Evolutionary conservation across 2,797 vertebrate genomes (phyloP).

Genomic region (Acridotheres tristis): DNA sequence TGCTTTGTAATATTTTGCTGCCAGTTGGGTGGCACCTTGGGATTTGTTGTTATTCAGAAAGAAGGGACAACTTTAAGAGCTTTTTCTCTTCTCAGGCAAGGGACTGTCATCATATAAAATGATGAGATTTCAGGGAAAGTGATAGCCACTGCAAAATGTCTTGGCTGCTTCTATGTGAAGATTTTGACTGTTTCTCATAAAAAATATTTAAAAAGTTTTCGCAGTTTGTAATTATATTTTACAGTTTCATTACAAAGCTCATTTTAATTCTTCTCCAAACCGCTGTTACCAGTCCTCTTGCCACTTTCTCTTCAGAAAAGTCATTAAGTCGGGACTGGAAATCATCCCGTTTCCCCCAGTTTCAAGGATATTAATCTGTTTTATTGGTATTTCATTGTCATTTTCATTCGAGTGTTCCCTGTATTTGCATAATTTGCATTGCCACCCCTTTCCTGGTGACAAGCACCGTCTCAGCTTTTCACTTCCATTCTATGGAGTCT

Average conservation of each 20-base stretch:
- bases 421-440: slow-evolving; percentile 75
- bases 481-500: neutral
- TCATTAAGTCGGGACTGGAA: slow-evolving; percentile 77
- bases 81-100: slow-evolving; percentile 21
- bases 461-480: slow-evolving; percentile 28
- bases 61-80: slow-evolving; percentile 26
- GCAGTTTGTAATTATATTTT: slow-evolving; percentile 73
- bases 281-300: slow-evolving; percentile 45
- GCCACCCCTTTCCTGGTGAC: slow-evolving; percentile 34
- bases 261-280: slow-evolving; percentile 72
- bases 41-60: slow-evolving; percentile 54
- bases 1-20: slow-evolving; percentile 6
- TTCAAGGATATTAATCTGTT: slow-evolving; percentile 77
- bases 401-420: slow-evolving; percentile 51
- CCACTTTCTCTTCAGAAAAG: slow-evolving; percentile 66
- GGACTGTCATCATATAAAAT: slow-evolving; percentile 22
- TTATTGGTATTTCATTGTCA: slow-evolving; percentile 78
- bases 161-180: slow-evolving; percentile 6
- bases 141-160: slow-evolving; percentile 36
- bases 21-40: neutral
- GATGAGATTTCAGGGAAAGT: slow-evolving; percentile 29
- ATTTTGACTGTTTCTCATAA: slow-evolving; percentile 41
- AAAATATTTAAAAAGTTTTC: slow-evolving; percentile 46
- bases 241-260: slow-evolving; percentile 72
- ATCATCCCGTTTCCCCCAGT: slow-evolving; percentile 73